Percentiles rank a stretch among this genome's conserved stretches.
Evolutionary conservation across 2,113 vertebrate species (phyloP).

Genomic region (Onychostruthus taczanowskii): DNA sequence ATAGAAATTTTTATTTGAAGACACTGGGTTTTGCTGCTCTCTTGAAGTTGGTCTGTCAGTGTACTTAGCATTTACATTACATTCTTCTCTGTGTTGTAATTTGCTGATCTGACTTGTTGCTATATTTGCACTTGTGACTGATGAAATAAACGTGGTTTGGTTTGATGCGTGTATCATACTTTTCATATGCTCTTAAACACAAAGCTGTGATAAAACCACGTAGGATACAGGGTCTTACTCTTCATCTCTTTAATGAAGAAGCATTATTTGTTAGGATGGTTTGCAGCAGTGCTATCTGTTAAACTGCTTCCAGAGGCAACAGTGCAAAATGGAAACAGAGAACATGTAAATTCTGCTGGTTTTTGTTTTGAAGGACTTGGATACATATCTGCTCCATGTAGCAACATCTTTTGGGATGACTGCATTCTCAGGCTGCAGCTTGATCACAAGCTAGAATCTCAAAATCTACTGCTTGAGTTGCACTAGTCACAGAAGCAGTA

Average conservation of each 20-base stretch:
- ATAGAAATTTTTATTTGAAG: constrained; percentile 14
- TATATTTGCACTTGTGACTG: constrained; percentile 72
- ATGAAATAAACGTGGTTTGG: constrained; percentile 72
- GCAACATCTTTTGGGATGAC: not conserved
- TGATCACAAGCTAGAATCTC: not conserved
- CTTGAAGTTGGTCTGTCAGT: constrained; percentile 29
- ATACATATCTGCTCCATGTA: not conserved
- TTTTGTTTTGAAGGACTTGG: not conserved
- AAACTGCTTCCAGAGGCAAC: not conserved
- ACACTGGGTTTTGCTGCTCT: constrained; percentile 53
- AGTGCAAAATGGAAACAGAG: not conserved
- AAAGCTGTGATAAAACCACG: not conserved
- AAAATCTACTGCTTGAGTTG: not conserved
- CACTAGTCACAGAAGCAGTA: not conserved
- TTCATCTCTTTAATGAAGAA: not conserved
- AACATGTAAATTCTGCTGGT: not conserved
- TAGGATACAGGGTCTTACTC: not conserved
- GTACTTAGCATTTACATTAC: constrained; percentile 60
- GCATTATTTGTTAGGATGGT: not conserved
- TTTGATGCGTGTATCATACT: not conserved
- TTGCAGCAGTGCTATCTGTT: not conserved
- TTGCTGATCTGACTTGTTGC: constrained; percentile 68
- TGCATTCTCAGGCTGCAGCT: not conserved
- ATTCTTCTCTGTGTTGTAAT: constrained; percentile 59
- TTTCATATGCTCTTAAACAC: not conserved